A percentile compares a stretch with the other conserved stretches of the same genome.
Conservation (phyloP, 2,888 invertebrate genomes). For the Drosophila kambysellisi region DNA sequence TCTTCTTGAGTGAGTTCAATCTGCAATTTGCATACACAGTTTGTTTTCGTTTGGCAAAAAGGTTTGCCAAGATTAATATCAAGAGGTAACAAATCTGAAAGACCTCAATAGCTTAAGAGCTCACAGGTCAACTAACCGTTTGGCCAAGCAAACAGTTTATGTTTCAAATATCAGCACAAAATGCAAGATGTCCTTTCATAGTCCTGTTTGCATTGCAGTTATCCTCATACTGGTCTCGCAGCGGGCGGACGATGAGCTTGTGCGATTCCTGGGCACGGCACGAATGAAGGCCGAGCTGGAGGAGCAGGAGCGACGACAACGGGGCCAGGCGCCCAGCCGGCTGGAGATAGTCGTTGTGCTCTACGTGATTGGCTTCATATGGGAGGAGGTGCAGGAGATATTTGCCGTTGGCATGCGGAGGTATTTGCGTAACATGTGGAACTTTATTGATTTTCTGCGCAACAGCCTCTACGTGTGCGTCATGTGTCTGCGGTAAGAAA, state of each 20-base stretch:
- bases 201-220: slow-evolving; percentile 86
- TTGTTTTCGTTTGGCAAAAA: neutral
- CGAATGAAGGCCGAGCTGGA: slow-evolving; percentile 88
- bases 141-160: slow-evolving; percentile 20
- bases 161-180: slow-evolving; percentile 14
- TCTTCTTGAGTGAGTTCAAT: slow-evolving; percentile 93
- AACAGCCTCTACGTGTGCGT: slow-evolving; percentile 94
- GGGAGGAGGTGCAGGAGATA: slow-evolving; percentile 96
- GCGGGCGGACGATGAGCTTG: slow-evolving; percentile 92
- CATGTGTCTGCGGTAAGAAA: slow-evolving; percentile 86
- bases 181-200: slow-evolving; percentile 7
- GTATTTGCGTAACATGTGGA: slow-evolving; percentile 97
- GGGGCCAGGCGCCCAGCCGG: slow-evolving; percentile 94
- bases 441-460: slow-evolving; percentile 97
- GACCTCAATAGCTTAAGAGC: neutral
- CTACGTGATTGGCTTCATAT: slow-evolving; percentile 95
- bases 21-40: neutral
- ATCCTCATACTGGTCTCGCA: slow-evolving; percentile 96
- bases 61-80: neutral
- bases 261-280: slow-evolving; percentile 90
- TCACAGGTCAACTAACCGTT: slow-evolving; percentile 1
- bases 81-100: neutral
- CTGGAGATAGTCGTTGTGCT: slow-evolving; percentile 93
- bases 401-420: slow-evolving; percentile 94
- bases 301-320: slow-evolving; percentile 89